Evolutionary conservation across 1,140 invertebrate species (phyloP).

Genomic region (Adelges cooleyi): DNA sequence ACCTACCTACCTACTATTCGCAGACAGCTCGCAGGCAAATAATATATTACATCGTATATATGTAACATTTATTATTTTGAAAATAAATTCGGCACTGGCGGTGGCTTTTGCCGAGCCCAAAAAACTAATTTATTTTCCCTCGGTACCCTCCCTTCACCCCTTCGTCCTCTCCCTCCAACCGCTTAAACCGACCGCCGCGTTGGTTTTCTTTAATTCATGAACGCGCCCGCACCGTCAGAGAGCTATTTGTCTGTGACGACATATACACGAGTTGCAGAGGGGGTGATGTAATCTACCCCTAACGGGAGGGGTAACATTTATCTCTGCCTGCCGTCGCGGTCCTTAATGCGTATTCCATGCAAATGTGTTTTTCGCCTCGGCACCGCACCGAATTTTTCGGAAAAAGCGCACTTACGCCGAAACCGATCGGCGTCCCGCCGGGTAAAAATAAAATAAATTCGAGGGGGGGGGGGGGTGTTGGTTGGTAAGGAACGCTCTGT

Average conservation of each 20-base stretch:
- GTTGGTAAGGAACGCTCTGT: no score
- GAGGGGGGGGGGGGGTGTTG: no score
- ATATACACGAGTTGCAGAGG: neutral
- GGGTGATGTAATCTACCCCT: neutral
- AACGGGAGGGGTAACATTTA: constrained; percentile 1
- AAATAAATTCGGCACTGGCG: neutral
- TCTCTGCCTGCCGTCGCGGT: constrained; percentile 3
- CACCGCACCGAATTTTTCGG: constrained; percentile 7
- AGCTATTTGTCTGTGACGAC: constrained; percentile 11
- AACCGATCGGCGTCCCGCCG: neutral
- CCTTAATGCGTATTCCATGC: constrained; percentile 27
- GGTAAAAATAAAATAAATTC: no score
- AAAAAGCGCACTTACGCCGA: neutral
- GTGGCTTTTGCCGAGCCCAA: constrained; percentile 16
- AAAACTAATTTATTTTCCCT: constrained; percentile 26
- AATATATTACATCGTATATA: constrained; percentile 15
- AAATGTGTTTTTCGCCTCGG: neutral
- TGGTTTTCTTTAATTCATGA: constrained; percentile 27
- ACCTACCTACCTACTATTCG: no score
- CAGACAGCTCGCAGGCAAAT: no score
- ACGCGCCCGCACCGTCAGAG: neutral
- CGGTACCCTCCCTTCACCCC: no score
- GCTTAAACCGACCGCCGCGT: neutral
- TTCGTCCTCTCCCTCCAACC: no score
- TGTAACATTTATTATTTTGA: no score